Conservation (phyloP, 2,888 invertebrate species). For the Cryptus armator region DNA sequence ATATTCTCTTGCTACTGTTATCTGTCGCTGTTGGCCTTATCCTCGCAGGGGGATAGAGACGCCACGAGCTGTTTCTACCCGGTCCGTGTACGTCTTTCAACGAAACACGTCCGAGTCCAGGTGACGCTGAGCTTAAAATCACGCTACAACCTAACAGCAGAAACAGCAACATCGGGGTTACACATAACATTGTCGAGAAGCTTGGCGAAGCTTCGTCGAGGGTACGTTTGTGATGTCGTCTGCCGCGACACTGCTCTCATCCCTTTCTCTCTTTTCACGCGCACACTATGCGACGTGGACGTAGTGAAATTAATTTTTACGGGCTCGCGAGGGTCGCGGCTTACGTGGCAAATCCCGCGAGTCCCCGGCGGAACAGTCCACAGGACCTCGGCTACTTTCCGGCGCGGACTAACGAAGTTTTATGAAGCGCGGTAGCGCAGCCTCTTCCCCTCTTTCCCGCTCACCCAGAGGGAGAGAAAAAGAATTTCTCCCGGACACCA, state of each 20-base stretch:
- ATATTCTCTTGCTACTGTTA: conserved; percentile 65
- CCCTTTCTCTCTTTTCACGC: conserved; percentile 41
- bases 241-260: conserved; percentile 66
- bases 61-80: conserved; percentile 30
- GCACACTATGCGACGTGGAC: not conserved
- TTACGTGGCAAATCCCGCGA: conserved; percentile 51
- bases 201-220: conserved; percentile 21
- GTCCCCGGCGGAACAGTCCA: not conserved
- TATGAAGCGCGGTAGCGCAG: conserved; percentile 83
- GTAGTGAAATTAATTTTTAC: conserved; percentile 78
- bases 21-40: conserved; percentile 68
- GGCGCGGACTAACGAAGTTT: conserved; percentile 81
- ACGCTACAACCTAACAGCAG: conserved; percentile 30
- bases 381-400: conserved; percentile 61
- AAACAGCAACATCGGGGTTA: conserved; percentile 15
- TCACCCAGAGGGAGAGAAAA: conserved; percentile 39
- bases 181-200: conserved; percentile 24
- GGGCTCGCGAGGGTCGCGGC: conserved; percentile 43
- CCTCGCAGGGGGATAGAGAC: conserved; percentile 30
- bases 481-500: conserved; percentile 55
- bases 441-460: conserved; percentile 73
- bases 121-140: conserved; percentile 50
- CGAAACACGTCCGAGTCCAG: conserved; percentile 41
- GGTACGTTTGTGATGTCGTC: conserved; percentile 43
- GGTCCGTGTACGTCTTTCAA: conserved; percentile 52